Conservation (phyloP, 2,797 vertebrate species). For the Mionectes olivaceus region DNA sequence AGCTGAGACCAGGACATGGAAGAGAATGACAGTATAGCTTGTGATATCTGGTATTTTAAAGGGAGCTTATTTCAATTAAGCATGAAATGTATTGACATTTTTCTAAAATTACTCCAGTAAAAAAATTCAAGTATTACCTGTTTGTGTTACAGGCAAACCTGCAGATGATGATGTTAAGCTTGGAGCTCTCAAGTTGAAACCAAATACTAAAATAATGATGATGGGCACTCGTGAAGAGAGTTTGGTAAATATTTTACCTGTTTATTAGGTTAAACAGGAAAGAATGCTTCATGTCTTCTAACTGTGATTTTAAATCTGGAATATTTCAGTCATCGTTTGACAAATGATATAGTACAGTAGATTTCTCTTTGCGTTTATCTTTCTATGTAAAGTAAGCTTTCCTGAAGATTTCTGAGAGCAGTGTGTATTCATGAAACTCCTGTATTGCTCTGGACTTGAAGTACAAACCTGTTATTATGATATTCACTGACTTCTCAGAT, state of each 20-base stretch:
- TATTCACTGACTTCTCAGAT: neutral
- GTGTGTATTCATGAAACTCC: neutral
- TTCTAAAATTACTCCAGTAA: slow-evolving; percentile 20
- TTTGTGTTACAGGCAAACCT: slow-evolving; percentile 88
- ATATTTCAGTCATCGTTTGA: neutral
- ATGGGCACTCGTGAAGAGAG: slow-evolving; percentile 99
- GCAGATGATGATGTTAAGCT: slow-evolving; percentile 96
- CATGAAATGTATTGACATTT: neutral
- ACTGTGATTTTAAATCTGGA: neutral
- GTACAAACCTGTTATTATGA: neutral
- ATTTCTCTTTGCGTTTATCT: neutral
- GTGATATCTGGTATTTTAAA: neutral
- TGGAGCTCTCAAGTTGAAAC: slow-evolving; percentile 95
- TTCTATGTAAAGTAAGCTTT: neutral
- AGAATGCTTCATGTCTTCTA: neutral
- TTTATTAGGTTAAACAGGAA: neutral
- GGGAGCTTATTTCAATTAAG: neutral
- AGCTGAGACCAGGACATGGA: neutral
- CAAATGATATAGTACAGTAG: neutral
- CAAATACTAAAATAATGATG: slow-evolving; percentile 99
- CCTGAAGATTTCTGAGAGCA: neutral
- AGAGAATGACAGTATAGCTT: neutral
- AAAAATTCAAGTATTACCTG: slow-evolving; percentile 5
- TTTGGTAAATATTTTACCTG: slow-evolving; percentile 84
- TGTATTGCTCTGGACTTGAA: neutral